phyloP scores from a whole-genome alignment of 2,113 vertebrate species.

The Silurus meridionalis region DNA sequence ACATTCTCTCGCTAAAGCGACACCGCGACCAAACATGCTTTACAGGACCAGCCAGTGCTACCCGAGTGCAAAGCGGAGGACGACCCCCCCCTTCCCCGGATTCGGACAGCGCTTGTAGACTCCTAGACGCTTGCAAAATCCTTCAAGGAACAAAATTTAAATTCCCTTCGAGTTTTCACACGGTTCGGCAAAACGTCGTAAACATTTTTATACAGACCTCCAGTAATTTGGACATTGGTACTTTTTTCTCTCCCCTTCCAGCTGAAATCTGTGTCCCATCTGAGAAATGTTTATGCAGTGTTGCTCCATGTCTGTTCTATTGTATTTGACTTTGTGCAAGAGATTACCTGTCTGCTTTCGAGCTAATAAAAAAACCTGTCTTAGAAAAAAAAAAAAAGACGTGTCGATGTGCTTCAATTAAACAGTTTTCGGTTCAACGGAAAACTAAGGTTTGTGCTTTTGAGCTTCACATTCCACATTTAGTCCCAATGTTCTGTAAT shows the following conservation, averaged over 20 bases:
- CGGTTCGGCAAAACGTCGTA: conserved; percentile 67
- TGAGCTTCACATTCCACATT: too few species aligned
- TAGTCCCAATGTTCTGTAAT: too few species aligned
- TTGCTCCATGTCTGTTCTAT: conserved; percentile 30
- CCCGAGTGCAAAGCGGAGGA: conserved; percentile 57
- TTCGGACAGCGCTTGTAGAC: conserved; percentile 49
- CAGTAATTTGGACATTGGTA: conserved; percentile 68
- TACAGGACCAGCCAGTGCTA: conserved; percentile 49
- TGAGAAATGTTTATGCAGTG: conserved; percentile 42
- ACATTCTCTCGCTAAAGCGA: conserved; percentile 87
- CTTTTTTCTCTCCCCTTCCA: conserved; percentile 53
- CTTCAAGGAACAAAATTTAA: conserved; percentile 58
- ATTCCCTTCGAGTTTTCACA: conserved; percentile 71
- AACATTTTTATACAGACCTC: conserved; percentile 71
- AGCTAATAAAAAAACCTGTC: conserved; percentile 54
- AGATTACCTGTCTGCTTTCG: conserved; percentile 44
- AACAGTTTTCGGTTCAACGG: not conserved
- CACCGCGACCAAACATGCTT: conserved; percentile 16
- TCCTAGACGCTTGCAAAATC: conserved; percentile 55
- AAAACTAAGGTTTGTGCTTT: not conserved
- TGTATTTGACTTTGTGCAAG: conserved; percentile 31
- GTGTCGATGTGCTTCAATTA: not conserved
- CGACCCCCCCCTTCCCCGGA: conserved; percentile 42
- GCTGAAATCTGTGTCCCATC: conserved; percentile 30
- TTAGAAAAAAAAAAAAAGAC: conserved; percentile 38